Evolutionary conservation across 2,888 invertebrate genomes (phyloP).

Genomic region (Aphodius granarius): DNA sequence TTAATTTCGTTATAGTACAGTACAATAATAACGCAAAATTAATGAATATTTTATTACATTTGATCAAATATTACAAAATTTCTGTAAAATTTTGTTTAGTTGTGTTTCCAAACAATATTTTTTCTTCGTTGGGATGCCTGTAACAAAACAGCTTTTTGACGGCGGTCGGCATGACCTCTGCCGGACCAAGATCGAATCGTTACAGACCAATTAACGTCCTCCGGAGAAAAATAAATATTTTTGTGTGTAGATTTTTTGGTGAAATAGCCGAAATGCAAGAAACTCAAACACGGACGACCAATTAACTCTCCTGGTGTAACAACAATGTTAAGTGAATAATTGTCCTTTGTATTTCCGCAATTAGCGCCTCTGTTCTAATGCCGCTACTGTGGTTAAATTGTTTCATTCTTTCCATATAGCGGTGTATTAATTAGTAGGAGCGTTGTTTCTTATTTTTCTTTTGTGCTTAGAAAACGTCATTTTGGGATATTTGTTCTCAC

Average conservation of each 20-base stretch:
- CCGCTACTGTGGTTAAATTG: slow-evolving; percentile 10
- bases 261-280: slow-evolving; percentile 1
- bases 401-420: slow-evolving; percentile 6
- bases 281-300: not conserved
- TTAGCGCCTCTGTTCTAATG: slow-evolving; percentile 3
- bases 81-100: too few relatives aligned
- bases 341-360: slow-evolving; percentile 9
- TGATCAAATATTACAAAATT: too few relatives aligned
- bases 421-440: slow-evolving; percentile 6
- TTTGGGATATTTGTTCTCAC: not conserved
- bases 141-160: not conserved
- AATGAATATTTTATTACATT: too few relatives aligned
- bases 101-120: too few relatives aligned
- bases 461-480: not conserved
- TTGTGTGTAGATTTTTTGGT: not conserved
- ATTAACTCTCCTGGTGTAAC: not conserved
- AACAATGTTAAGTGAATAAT: slow-evolving; percentile 4
- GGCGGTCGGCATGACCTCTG: not conserved
- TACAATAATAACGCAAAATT: too few relatives aligned
- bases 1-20: too few relatives aligned
- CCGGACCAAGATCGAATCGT: not conserved
- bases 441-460: not conserved
- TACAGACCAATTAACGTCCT: slow-evolving; percentile 5
- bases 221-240: not conserved
- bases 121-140: not conserved